A percentile compares a stretch with the other conserved stretches of the same genome.
phyloP scores from a whole-genome alignment of 2,797 vertebrate species.

The Parotocinclus haroldoi region DNA sequence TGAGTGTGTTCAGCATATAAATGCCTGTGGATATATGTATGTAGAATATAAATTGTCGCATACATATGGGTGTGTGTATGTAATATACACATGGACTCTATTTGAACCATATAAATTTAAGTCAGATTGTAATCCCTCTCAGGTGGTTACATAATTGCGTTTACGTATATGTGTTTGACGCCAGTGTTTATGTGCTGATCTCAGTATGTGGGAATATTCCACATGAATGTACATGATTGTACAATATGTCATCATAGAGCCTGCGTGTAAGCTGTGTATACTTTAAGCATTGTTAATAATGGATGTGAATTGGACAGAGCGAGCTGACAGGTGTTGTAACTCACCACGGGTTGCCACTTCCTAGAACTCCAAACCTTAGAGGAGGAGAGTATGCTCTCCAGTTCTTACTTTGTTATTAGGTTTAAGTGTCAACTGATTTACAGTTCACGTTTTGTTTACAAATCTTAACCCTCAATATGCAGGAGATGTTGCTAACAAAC shows the following conservation, averaged over 20 bases:
- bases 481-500: too few relatives aligned
- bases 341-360: slow-evolving; percentile 5
- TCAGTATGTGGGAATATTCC: slow-evolving; percentile 2
- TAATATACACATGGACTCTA: slow-evolving; percentile 17
- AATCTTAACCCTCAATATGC: too few relatives aligned
- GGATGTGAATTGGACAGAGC: slow-evolving; percentile 25
- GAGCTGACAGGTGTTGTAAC: slow-evolving; percentile 14
- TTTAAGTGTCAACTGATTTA: too few relatives aligned
- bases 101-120: slow-evolving; percentile 12
- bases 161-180: slow-evolving; percentile 16
- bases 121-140: not conserved
- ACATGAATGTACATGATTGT: slow-evolving; percentile 6
- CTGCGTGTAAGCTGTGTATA: slow-evolving; percentile 17
- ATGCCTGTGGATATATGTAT: slow-evolving; percentile 25
- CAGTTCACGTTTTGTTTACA: too few relatives aligned
- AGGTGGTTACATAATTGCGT: too few relatives aligned
- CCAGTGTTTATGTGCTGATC: not conserved
- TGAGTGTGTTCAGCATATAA: slow-evolving; percentile 32
- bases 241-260: slow-evolving; percentile 26
- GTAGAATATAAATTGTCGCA: too few relatives aligned
- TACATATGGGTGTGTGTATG: not conserved
- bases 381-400: slow-evolving; percentile 5
- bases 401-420: too few relatives aligned
- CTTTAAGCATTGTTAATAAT: slow-evolving; percentile 36
- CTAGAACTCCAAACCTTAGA: slow-evolving; percentile 18